phyloP scores from a whole-genome alignment of 1,140 invertebrate species.

The Bombus huntii region DNA sequence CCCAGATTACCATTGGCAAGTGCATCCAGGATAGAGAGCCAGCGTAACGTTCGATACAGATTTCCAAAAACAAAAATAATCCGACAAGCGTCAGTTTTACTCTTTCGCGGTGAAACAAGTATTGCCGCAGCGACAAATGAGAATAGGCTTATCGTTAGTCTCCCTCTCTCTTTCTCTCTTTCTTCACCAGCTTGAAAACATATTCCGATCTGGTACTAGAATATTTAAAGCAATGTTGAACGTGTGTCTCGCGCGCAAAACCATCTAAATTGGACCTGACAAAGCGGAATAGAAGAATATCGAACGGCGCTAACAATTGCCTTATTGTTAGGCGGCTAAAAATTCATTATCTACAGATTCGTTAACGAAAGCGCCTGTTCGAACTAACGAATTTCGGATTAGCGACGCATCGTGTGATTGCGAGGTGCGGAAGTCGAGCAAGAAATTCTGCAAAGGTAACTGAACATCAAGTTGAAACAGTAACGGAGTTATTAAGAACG shows the following conservation, averaged over 20 bases:
- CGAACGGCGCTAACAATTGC: slow-evolving; percentile 68
- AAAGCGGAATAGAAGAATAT: background rate
- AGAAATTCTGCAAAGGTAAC: slow-evolving; percentile 5
- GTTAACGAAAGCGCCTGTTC: slow-evolving; percentile 61
- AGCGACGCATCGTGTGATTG: slow-evolving; percentile 50
- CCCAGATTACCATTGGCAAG: too few relatives aligned
- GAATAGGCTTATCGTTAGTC: background rate
- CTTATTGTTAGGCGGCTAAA: slow-evolving; percentile 46
- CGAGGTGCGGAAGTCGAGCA: background rate
- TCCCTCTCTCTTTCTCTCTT: too few relatives aligned
- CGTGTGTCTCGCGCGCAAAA: background rate
- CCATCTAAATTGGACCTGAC: background rate
- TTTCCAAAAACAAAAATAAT: too few relatives aligned
- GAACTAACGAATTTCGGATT: slow-evolving; percentile 73
- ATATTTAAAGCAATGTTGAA: too few relatives aligned
- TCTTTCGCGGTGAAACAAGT: background rate
- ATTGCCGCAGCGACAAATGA: background rate
- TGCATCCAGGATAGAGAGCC: too few relatives aligned
- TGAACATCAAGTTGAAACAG: background rate
- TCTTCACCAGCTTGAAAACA: background rate
- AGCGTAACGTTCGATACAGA: too few relatives aligned
- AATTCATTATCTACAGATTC: slow-evolving; percentile 72
- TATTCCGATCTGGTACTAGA: too few relatives aligned
- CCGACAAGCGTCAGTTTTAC: background rate
- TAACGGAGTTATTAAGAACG: too few relatives aligned